Evolutionary conservation across 2,797 vertebrate genomes (phyloP).

Genomic region (Eidolon dupreanum): DNA sequence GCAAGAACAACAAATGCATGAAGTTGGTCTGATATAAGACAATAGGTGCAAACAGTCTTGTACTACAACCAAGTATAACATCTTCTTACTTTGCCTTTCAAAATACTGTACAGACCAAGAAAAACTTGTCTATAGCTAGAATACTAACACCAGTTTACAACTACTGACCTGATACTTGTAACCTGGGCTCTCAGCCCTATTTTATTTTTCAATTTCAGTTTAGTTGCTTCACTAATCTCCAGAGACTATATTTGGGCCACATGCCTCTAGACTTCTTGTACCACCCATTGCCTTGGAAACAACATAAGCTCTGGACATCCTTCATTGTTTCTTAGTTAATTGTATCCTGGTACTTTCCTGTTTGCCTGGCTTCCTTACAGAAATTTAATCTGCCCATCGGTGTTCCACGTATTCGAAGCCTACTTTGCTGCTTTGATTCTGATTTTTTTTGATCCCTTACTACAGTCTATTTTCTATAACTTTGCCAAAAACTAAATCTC

Average conservation of each 20-base stretch:
- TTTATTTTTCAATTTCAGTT: slow-evolving; percentile 8
- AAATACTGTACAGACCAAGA: slow-evolving; percentile 17
- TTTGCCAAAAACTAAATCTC: slow-evolving; percentile 8
- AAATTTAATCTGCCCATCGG: background rate
- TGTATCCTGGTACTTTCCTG: background rate
- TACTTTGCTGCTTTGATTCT: slow-evolving; percentile 23
- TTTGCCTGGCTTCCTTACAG: background rate
- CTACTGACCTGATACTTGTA: background rate
- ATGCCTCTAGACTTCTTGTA: slow-evolving; percentile 34
- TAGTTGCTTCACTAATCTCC: background rate
- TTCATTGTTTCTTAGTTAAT: slow-evolving; percentile 19
- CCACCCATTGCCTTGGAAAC: background rate
- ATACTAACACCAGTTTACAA: background rate
- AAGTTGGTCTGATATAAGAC: background rate
- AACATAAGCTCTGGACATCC: background rate
- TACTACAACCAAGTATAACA: slow-evolving; percentile 10
- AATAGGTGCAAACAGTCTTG: background rate
- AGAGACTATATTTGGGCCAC: background rate
- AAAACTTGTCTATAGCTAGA: slow-evolving; percentile 4
- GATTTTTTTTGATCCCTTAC: background rate
- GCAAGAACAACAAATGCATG: background rate
- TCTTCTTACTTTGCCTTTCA: background rate
- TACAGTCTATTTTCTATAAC: background rate
- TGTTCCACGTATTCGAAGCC: background rate
- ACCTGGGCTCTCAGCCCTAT: background rate